phyloP scores from a whole-genome alignment of 1,140 invertebrate genomes.

The Melitaea cinxia region DNA sequence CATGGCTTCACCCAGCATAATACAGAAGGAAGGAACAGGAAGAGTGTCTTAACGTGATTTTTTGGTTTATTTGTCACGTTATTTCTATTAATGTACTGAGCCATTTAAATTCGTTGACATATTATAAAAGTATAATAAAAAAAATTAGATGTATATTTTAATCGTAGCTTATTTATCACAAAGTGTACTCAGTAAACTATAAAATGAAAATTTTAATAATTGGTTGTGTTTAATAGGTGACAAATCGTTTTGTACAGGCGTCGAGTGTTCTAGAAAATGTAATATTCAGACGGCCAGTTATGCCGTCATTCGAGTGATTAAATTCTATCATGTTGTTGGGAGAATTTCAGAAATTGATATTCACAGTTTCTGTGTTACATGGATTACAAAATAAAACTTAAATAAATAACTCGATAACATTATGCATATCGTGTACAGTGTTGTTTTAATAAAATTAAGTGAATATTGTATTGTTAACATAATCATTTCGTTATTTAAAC shows the following conservation, averaged over 20 bases:
- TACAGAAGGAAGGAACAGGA: no score
- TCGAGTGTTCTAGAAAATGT: slow-evolving; percentile 42
- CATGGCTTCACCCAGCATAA: no score
- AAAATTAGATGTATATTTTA: no score
- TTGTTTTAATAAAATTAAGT: no score
- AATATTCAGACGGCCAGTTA: slow-evolving; percentile 55
- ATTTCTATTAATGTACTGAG: background rate
- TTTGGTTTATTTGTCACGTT: no score
- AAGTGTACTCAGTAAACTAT: no score
- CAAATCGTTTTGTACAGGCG: slow-evolving; percentile 20
- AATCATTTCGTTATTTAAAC: no score
- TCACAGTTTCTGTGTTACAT: background rate
- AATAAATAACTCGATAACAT: background rate
- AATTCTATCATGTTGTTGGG: slow-evolving; percentile 27
- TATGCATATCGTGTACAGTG: no score
- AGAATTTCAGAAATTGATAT: slow-evolving; percentile 12
- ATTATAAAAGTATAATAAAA: background rate
- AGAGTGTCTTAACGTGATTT: no score
- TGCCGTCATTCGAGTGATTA: slow-evolving; percentile 50
- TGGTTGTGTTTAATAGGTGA: slow-evolving; percentile 16
- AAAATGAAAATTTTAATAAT: slow-evolving; percentile 24
- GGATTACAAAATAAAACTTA: background rate
- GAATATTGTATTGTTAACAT: no score
- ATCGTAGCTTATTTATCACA: no score
- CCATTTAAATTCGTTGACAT: background rate